These are phyloP conservation scores for Lontra canadensis DNA, from an alignment of 2,113 vertebrate species.

Conservation along the genomic window DNA sequence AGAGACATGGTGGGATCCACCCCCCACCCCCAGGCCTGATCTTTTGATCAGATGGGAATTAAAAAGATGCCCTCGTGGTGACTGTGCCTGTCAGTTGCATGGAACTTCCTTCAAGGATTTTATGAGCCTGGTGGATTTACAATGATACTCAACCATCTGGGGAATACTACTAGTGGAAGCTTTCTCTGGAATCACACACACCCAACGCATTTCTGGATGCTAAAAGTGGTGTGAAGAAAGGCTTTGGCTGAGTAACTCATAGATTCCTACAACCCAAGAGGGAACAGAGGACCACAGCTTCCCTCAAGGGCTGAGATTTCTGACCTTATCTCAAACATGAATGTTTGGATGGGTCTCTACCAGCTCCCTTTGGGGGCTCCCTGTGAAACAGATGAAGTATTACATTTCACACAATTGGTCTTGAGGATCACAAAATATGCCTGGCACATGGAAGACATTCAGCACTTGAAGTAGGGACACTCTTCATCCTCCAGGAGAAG, in stretches of 20 bases:
- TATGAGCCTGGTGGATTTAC: constrained; percentile 52
- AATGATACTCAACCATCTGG: neutral
- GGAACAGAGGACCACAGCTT: neutral
- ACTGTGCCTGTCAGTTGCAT: neutral
- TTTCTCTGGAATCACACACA: neutral
- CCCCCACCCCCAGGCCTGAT: neutral
- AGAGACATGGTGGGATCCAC: neutral
- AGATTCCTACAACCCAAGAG: neutral
- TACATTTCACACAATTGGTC: neutral
- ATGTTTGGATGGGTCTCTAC: neutral
- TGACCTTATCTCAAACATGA: neutral
- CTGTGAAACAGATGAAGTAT: neutral
- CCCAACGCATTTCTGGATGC: neutral
- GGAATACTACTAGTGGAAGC: neutral
- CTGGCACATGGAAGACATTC: neutral
- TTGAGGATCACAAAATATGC: neutral
- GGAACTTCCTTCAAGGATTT: constrained; percentile 30
- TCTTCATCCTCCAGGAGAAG: neutral
- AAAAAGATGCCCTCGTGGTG: neutral
- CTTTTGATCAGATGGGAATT: neutral
- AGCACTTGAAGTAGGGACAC: neutral
- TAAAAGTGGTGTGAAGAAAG: neutral
- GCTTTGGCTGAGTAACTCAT: neutral
- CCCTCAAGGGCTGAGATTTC: neutral
- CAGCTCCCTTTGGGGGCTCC: neutral